Evolutionary conservation across 2,888 invertebrate genomes (phyloP).

Genomic region (Ennomos erosarius): DNA sequence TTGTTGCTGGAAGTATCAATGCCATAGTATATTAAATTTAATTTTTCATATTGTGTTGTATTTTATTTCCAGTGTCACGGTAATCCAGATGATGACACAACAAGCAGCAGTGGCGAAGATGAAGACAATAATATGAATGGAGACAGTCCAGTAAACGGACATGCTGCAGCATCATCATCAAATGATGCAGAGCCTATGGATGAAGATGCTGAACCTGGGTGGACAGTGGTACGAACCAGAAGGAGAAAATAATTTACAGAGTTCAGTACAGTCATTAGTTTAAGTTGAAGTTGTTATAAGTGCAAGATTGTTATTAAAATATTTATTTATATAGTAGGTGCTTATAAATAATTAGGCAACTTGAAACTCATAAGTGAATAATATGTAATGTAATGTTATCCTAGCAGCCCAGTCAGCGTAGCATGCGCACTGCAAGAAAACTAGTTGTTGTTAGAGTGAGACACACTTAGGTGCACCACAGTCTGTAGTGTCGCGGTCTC

Average conservation of each 20-base stretch:
- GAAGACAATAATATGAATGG: conserved; percentile 59
- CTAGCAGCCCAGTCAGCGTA: no score
- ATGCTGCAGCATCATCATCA: conserved; percentile 46
- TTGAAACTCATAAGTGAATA: no score
- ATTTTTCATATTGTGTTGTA: neutral
- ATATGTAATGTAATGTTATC: no score
- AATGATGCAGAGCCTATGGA: conserved; percentile 70
- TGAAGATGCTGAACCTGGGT: conserved; percentile 86
- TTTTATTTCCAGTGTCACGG: conserved; percentile 68
- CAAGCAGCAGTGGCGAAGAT: conserved; percentile 72
- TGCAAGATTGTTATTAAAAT: conserved; percentile 2
- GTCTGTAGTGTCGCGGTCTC: no score
- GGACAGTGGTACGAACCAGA: conserved; percentile 86
- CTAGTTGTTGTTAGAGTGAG: no score
- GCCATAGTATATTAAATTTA: no score
- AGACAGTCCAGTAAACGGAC: conserved; percentile 22
- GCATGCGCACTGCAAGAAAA: no score
- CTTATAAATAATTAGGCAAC: no score
- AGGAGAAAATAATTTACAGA: conserved; percentile 73
- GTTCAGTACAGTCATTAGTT: no score
- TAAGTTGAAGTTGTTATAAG: conserved; percentile 4
- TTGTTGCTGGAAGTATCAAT: no score
- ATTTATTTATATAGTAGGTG: neutral
- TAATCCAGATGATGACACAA: conserved; percentile 77
- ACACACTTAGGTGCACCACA: no score